These are phyloP conservation scores for Ursus arctos DNA, from an alignment of 2,113 vertebrate species.

Conservation along the genomic window DNA sequence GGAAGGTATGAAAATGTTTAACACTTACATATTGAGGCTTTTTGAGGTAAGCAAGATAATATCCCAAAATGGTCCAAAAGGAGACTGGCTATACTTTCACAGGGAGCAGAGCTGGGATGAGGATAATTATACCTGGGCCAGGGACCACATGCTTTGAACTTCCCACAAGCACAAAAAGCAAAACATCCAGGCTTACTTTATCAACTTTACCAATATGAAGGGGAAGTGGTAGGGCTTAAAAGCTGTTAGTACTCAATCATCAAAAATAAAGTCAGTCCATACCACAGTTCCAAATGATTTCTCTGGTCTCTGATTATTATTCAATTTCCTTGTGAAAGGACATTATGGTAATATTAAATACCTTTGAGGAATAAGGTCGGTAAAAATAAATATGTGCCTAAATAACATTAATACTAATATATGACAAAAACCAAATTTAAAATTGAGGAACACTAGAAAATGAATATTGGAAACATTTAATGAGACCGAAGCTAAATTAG, in stretches of 20 bases:
- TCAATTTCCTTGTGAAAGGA: neutral
- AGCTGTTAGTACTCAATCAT: neutral
- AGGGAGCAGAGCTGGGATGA: neutral
- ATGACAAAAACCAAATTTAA: neutral
- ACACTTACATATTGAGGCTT: neutral
- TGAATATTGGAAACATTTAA: neutral
- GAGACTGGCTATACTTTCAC: neutral
- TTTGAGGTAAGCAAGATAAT: neutral
- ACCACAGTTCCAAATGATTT: neutral
- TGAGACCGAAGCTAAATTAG: constrained; percentile 42
- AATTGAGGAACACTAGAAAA: constrained; percentile 38
- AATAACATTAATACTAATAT: neutral
- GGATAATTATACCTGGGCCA: neutral
- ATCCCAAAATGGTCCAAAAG: neutral
- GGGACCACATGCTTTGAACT: neutral
- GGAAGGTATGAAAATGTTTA: neutral
- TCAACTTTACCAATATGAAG: neutral
- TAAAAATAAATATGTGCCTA: neutral
- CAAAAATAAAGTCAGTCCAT: neutral
- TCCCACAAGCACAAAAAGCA: neutral
- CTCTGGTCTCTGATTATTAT: neutral
- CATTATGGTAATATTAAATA: neutral
- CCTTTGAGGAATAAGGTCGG: neutral
- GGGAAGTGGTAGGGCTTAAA: neutral
- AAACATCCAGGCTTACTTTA: neutral